Conservation (phyloP, 2,113 vertebrate species). For the Pseudolaguvia tuberculata region DNA sequence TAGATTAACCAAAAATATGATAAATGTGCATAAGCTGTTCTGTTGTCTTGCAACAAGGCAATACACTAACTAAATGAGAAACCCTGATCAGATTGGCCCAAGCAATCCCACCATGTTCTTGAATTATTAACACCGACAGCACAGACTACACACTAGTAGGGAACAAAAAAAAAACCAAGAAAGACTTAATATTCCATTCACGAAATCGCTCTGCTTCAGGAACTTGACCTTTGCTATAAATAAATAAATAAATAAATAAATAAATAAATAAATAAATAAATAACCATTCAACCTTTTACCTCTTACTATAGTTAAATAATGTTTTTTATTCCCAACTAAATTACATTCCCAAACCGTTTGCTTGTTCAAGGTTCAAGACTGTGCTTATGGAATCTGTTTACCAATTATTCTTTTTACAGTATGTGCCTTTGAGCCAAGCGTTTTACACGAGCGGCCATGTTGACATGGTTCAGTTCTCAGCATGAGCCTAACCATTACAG, state of each 20-base stretch:
- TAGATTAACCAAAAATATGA: slow-evolving; percentile 3
- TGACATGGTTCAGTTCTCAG: neutral
- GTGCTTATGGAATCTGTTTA: neutral
- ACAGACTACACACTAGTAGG: neutral
- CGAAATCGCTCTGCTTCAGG: neutral
- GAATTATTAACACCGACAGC: slow-evolving; percentile 17
- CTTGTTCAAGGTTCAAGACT: neutral
- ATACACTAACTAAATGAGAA: neutral
- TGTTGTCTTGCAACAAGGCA: slow-evolving; percentile 16
- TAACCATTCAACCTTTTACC: no score
- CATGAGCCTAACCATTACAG: neutral
- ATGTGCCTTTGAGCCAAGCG: neutral
- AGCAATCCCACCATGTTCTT: slow-evolving; percentile 9
- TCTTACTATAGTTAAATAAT: neutral
- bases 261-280: no score
- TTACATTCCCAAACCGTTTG: neutral
- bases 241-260: no score
- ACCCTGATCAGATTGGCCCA: slow-evolving; percentile 6
- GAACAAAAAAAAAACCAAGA: neutral
- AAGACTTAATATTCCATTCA: neutral
- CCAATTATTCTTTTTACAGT: neutral
- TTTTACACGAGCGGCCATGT: slow-evolving; percentile 7
- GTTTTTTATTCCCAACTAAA: neutral
- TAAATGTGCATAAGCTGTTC: neutral
- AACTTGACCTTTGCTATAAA: neutral